A percentile compares a stretch with the other conserved stretches of the same genome.
Evolutionary conservation across 2,113 vertebrate species (phyloP).

Genomic region (Thymallus thymallus): DNA sequence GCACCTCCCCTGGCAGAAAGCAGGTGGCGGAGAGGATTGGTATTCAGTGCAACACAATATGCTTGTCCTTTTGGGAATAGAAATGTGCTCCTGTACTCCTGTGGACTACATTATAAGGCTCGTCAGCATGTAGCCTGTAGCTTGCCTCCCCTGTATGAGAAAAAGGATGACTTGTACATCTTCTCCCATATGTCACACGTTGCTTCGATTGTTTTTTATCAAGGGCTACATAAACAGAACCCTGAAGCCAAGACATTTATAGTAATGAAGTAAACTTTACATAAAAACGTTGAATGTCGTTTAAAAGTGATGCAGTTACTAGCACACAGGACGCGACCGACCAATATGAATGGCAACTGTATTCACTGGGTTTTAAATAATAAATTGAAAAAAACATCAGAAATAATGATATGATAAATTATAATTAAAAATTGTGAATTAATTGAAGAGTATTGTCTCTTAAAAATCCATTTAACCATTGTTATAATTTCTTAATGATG

Average conservation of each 20-base stretch:
- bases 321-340: not conserved
- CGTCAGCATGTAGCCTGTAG: conserved; percentile 10
- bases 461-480: conserved; percentile 47
- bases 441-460: conserved; percentile 31
- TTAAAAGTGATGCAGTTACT: not conserved
- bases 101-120: not conserved
- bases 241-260: not conserved
- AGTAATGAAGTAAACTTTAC: not conserved
- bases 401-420: conserved; percentile 3
- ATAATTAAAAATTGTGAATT: conserved; percentile 40
- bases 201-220: conserved; percentile 13
- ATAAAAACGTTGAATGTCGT: not conserved
- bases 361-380: not conserved
- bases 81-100: not conserved
- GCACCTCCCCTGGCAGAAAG: not conserved
- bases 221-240: not conserved
- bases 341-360: conserved; percentile 29
- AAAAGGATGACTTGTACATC: not conserved
- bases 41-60: conserved; percentile 11
- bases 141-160: not conserved
- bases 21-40: conserved; percentile 20
- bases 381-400: conserved; percentile 4
- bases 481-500: conserved; percentile 59
- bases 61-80: not conserved
- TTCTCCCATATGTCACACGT: not conserved